Base-by-base conservation (phyloP, 2,888 invertebrate species). In the Aleiodes alternator region DNA sequence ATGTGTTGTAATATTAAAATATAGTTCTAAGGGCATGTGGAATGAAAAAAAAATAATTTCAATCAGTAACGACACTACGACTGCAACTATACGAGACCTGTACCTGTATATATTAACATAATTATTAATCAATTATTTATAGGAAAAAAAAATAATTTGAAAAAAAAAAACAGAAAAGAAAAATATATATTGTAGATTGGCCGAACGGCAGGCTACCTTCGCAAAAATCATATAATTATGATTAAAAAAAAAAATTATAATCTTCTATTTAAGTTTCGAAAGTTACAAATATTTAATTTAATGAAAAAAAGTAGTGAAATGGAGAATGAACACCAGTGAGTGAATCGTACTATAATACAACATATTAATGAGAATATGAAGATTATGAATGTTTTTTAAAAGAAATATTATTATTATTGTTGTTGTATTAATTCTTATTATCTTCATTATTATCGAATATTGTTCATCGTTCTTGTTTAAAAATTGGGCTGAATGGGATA, bases 41-140 rank as follows among this genome's bases (percentile, higher is more conserved):
- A 34, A 50, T n/a, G 29, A 61, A 34, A 61, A 23, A 69, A 71
- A 73, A 23, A 23, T 23, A 23, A 66, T 78, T 73, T 71, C 78
- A 84, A 87, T 84, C 84, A 89, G 87, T 87, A 88, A 88, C 88
- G 89, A 89, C 88, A 88, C 86, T 38, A 43, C 16, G 89, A 89
- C 89, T 89, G 89, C 89, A 89, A 89, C 89, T 89, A 88, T 89
- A 89, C 89, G 89, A 89, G 89, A 89, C 89, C 89, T 89, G 89
- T 89, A 89, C 89, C 89, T 89, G 89, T 89, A 89, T 83, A 89
- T 88, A 89, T 84, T 88, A 88, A 85, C 82, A 86, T 85, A 85
- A 84, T 84, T 84, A 84, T 84, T 82, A 83, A 81, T 83, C 83
- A 78, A 82, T 86, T 84, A 85, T 85, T 85, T 84, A 84, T 64